Percentiles rank a stretch among this genome's conserved stretches.
phyloP scores from a whole-genome alignment of 2,113 vertebrate species.

The Anthoscopus minutus region DNA sequence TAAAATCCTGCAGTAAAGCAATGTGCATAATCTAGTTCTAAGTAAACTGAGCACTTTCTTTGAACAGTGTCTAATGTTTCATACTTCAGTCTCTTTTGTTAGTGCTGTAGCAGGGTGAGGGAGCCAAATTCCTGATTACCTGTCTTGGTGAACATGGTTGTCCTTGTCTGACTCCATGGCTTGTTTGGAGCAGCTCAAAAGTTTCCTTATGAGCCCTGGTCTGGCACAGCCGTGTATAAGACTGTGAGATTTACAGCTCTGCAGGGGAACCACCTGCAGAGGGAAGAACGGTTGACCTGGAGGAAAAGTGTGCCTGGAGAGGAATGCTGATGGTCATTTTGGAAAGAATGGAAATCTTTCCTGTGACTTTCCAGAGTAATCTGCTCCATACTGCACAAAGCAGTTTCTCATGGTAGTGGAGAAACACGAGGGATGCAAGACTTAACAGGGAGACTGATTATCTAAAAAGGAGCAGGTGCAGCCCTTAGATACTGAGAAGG shows the following conservation, averaged over 20 bases:
- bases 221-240: accelerated
- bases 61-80: background rate
- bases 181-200: background rate
- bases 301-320: background rate
- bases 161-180: background rate
- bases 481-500: background rate
- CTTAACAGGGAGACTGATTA: background rate
- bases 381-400: background rate
- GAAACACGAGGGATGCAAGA: background rate
- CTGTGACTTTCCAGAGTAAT: background rate
- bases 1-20: background rate
- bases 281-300: background rate
- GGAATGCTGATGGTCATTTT: background rate
- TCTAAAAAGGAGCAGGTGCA: slow-evolving; percentile 25
- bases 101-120: background rate
- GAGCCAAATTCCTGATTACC: background rate
- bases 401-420: background rate
- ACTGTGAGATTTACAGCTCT: background rate
- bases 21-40: background rate
- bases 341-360: background rate
- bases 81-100: background rate
- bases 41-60: background rate
- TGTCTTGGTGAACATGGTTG: background rate
- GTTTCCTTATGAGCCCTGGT: background rate
- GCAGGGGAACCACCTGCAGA: background rate